A percentile compares a stretch with the other conserved stretches of the same genome.
phyloP scores from a whole-genome alignment of 2,888 invertebrate species.

The Galerucella pusilla region DNA sequence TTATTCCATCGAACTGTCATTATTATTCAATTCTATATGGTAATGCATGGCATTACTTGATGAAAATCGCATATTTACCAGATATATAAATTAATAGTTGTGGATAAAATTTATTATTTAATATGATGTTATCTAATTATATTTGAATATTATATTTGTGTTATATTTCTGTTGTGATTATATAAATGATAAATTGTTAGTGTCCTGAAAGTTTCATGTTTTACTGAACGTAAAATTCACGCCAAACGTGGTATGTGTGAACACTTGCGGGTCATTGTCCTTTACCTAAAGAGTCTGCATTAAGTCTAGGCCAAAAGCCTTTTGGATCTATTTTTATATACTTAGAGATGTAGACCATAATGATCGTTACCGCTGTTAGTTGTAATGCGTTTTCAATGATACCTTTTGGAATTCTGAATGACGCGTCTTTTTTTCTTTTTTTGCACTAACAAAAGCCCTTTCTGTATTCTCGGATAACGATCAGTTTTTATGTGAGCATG shows the following conservation, averaged over 20 bases:
- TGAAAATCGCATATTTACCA: too few relatives aligned
- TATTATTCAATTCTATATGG: too few relatives aligned
- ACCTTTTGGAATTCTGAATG: conserved; percentile 39
- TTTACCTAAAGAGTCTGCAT: conserved; percentile 30
- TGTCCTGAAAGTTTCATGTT: not conserved
- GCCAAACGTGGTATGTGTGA: conserved; percentile 11
- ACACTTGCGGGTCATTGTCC: conserved; percentile 28
- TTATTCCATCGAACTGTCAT: too few relatives aligned
- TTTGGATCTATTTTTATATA: conserved; percentile 42
- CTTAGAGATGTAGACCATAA: conserved; percentile 39
- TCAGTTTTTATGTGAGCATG: not conserved
- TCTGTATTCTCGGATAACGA: not conserved
- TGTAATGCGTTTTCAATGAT: conserved; percentile 44
- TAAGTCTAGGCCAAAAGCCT: conserved; percentile 31
- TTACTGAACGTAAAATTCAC: not conserved
- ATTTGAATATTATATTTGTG: too few relatives aligned
- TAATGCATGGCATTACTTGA: too few relatives aligned
- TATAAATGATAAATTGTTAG: not conserved
- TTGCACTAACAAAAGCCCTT: not conserved
- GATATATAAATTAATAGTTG: too few relatives aligned
- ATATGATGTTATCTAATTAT: too few relatives aligned
- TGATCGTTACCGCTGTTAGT: conserved; percentile 37
- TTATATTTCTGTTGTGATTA: too few relatives aligned
- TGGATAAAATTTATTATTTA: too few relatives aligned
- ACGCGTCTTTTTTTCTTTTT: conserved; percentile 20